Base-by-base conservation (phyloP, 2,113 vertebrate genomes). In the Psettodes erumei region DNA sequence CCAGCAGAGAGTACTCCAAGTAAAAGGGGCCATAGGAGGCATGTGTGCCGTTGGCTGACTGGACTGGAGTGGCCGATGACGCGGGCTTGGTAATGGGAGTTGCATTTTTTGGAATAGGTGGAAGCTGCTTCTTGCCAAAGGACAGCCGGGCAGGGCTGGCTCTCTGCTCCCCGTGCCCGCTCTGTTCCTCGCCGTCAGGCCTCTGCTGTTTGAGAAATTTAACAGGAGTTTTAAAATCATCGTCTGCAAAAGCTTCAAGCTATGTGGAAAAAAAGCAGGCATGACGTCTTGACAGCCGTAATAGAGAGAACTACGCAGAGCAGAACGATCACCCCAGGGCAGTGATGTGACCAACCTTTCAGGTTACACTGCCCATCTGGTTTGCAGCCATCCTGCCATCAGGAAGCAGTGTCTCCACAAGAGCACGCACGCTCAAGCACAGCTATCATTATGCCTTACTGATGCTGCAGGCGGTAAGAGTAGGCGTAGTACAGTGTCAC, bases 11-110 rank as follows among this genome's bases (percentile, higher is more conserved):
- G 88, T 99, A 99, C 77, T 99, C 98, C 92, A 99, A 84, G 91
- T 99, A 99, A 90, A 99, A 99, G 42, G 98, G 98, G 12, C 98
- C 98, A 0, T 99, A 99, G 9, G 98, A 97, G 38, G 98, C 98
- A 1, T 99, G 98, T 1, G 96, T 98, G 84, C 96, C 97, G 60
- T 99, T 99, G 40, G 97, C 92, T 5, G 96, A 94, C 86, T 96
- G 97, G 11, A 92, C 90, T 0, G 95, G 94, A 0, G 93, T 48
- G 50, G 95, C 94, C 9, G 94, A 93, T 18, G 96, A 95, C 3
- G 94, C 79, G 4, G 97, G 96, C 79, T 99, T 99, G 6, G 96
- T 97, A 82, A 97, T 90, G 16, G 98, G 97, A 85, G 96, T 71
- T 45, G 94, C 95, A 88, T 98, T 99, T 89, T 97, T 99, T 73